Evolutionary conservation across 1,140 invertebrate genomes (phyloP).

Genomic region (Goniozus legneri): DNA sequence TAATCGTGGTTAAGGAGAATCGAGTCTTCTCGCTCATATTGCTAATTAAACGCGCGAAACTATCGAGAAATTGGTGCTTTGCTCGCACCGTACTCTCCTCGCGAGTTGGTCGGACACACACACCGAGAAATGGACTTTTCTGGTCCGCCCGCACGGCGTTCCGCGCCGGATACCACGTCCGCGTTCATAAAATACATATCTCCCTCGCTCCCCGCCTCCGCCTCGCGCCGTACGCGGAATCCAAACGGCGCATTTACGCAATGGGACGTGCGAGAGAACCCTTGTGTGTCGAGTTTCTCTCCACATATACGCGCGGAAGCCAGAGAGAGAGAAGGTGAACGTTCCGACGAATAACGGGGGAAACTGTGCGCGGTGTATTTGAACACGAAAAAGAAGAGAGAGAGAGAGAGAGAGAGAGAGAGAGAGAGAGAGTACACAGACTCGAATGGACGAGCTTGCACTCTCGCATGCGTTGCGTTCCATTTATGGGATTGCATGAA

Average conservation of each 20-base stretch:
- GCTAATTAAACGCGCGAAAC: too few species aligned
- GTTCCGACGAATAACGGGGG: conserved; percentile 1
- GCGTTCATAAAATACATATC: conserved; percentile 38
- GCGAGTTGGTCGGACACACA: too few species aligned
- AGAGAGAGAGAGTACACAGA: too few species aligned
- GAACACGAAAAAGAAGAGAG: conserved; percentile 2
- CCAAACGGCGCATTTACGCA: conserved; percentile 45
- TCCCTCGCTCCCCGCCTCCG: too few species aligned
- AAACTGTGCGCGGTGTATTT: conserved; percentile 5
- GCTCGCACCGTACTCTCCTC: too few species aligned
- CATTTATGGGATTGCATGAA: conserved; percentile 48
- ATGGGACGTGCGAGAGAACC: conserved; percentile 42
- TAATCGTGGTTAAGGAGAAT: too few species aligned
- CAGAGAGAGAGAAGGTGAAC: conserved; percentile 15
- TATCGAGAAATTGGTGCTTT: too few species aligned
- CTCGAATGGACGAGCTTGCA: not conserved
- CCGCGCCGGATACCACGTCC: conserved; percentile 7
- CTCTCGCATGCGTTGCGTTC: conserved; percentile 17
- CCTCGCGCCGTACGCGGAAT: conserved; percentile 32
- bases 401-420: not conserved
- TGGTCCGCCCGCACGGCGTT: conserved; percentile 3
- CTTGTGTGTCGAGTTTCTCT: too few species aligned
- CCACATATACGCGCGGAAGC: too few species aligned
- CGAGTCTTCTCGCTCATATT: too few species aligned
- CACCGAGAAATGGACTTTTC: conserved; percentile 9